A percentile compares a stretch with the other conserved stretches of the same genome.
Conservation (phyloP, 1,140 invertebrate genomes). For the Papilio aristodemus region DNA sequence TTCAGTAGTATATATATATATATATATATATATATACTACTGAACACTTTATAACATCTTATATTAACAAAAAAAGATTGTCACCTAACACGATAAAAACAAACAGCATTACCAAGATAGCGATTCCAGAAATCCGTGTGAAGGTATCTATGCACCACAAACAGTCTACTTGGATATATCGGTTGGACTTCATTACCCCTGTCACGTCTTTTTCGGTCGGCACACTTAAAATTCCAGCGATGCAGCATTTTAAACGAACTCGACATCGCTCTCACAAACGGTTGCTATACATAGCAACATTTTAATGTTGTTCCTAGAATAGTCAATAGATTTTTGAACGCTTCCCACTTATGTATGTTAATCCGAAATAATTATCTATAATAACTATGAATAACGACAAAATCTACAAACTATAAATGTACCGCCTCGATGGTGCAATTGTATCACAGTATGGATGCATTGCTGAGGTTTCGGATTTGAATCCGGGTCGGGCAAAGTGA, state of each 20-base stretch:
- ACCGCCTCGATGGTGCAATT: too few species aligned
- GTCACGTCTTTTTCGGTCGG: constrained; percentile 62
- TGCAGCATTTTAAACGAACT: constrained; percentile 68
- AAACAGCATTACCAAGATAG: neutral
- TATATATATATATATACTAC: too few species aligned
- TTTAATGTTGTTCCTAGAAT: constrained; percentile 51
- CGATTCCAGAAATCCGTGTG: constrained; percentile 15
- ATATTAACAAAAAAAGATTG: neutral
- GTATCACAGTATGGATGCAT: too few species aligned
- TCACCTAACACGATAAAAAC: neutral
- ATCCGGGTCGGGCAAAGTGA: too few species aligned
- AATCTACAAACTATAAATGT: too few species aligned
- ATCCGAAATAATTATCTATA: too few species aligned
- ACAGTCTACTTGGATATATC: constrained; percentile 32
- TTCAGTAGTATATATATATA: too few species aligned
- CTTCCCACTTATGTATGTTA: constrained; percentile 19
- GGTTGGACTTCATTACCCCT: constrained; percentile 45
- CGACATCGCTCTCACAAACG: constrained; percentile 53
- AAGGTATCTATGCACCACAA: neutral
- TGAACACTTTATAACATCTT: too few species aligned
- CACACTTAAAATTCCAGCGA: constrained; percentile 66
- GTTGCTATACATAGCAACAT: constrained; percentile 34
- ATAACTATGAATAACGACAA: too few species aligned
- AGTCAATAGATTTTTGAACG: constrained; percentile 43
- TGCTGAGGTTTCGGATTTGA: too few species aligned